phyloP scores from a whole-genome alignment of 1,140 invertebrate genomes.

The Drosophila ironensis region DNA sequence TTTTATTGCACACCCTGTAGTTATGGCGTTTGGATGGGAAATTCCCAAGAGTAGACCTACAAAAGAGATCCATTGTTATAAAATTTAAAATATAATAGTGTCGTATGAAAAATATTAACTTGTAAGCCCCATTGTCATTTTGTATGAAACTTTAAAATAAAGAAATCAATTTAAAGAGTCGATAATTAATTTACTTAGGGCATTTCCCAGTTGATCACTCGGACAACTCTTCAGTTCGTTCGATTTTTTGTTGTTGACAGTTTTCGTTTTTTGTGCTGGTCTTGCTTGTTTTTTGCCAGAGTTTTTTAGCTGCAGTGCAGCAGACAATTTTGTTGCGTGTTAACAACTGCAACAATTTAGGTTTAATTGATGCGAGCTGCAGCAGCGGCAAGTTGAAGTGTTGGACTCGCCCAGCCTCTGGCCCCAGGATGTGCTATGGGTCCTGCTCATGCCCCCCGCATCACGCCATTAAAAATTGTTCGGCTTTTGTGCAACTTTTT shows the following conservation, averaged over 20 bases:
- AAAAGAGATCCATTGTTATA: background rate
- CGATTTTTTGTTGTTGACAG: slow-evolving; percentile 34
- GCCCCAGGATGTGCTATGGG: background rate
- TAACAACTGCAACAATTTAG: slow-evolving; percentile 81
- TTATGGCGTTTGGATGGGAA: background rate
- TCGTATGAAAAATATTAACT: no score
- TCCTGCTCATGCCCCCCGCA: background rate
- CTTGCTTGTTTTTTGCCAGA: slow-evolving; percentile 23
- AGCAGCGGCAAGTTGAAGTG: slow-evolving; percentile 63
- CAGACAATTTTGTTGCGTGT: slow-evolving; percentile 80
- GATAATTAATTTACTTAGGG: background rate
- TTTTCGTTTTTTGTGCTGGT: slow-evolving; percentile 29
- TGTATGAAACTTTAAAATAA: background rate
- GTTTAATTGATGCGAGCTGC: slow-evolving; percentile 77
- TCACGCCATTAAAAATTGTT: background rate
- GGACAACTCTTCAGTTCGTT: slow-evolving; percentile 7
- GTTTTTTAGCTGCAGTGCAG: slow-evolving; percentile 71
- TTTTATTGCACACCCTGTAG: slow-evolving; percentile 28
- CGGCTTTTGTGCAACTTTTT: slow-evolving; percentile 67
- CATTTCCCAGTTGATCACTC: background rate
- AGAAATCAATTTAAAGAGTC: background rate
- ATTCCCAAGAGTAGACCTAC: background rate
- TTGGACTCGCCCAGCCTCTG: slow-evolving; percentile 23
- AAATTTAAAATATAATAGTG: no score
- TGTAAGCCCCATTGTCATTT: no score